A percentile compares a stretch with the other conserved stretches of the same genome.
These are phyloP conservation scores for Sicus ferrugineus DNA, from an alignment of 2,888 invertebrate species.

Conservation along the genomic window DNA sequence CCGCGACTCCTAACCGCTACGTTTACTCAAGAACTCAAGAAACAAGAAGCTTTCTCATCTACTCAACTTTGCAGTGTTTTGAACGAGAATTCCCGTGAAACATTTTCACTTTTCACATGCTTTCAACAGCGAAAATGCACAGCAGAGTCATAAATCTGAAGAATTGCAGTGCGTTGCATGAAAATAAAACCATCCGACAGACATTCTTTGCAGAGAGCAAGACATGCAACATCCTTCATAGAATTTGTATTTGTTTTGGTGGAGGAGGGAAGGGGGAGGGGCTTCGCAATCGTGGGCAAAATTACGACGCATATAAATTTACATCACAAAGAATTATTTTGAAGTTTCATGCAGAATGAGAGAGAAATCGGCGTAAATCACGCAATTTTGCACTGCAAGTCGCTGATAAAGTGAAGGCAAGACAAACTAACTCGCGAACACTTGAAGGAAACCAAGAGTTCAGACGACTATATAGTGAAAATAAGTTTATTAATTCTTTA, in stretches of 20 bases:
- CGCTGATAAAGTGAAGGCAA: no score
- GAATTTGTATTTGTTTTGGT: no score
- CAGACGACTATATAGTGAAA: no score
- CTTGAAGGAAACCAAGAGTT: no score
- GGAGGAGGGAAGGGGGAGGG: no score
- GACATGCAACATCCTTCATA: neutral
- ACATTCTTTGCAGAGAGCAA: neutral
- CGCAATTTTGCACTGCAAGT: no score
- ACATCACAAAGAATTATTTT: neutral
- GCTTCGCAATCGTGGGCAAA: no score
- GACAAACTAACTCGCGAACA: no score
- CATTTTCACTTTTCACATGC: neutral
- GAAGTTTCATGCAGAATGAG: no score
- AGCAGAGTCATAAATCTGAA: neutral
- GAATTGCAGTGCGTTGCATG: neutral
- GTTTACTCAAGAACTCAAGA: no score
- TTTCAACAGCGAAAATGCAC: neutral
- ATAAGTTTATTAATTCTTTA: no score
- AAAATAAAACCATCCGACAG: neutral
- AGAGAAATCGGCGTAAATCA: no score
- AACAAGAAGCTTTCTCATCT: neutral
- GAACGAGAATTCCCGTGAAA: neutral
- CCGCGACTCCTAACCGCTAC: neutral
- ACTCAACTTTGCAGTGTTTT: neutral
- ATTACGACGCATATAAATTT: constrained; percentile 17